These are phyloP conservation scores for Bostrychus sinensis DNA, from an alignment of 2,113 vertebrate species.

Conservation along the genomic window DNA sequence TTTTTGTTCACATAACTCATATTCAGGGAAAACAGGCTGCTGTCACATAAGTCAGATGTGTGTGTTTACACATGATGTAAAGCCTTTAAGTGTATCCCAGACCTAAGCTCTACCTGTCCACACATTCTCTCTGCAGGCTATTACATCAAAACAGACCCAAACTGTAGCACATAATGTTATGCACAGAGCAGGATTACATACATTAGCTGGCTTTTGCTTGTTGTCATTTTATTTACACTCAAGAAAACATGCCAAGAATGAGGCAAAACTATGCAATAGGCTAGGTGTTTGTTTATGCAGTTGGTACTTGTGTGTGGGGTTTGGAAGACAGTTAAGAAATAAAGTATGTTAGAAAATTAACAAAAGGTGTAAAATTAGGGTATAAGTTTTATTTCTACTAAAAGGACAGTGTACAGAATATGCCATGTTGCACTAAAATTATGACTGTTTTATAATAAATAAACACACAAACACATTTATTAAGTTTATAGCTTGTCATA, in stretches of 20 bases:
- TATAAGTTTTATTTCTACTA: slow-evolving; percentile 61
- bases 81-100: background rate
- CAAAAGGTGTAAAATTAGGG: slow-evolving; percentile 4
- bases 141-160: slow-evolving; percentile 36
- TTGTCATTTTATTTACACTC: slow-evolving; percentile 30
- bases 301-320: background rate
- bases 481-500: slow-evolving; percentile 30
- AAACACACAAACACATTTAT: slow-evolving; percentile 62
- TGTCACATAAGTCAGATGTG: background rate
- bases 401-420: slow-evolving; percentile 66
- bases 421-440: slow-evolving; percentile 56
- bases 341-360: slow-evolving; percentile 12
- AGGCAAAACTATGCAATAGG: background rate
- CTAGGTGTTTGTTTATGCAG: background rate
- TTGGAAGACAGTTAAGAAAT: background rate
- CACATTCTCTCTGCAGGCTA: slow-evolving; percentile 7
- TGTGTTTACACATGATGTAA: slow-evolving; percentile 18
- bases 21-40: background rate
- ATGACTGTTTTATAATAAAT: slow-evolving; percentile 68
- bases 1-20: background rate
- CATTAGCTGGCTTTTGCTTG: slow-evolving; percentile 38
- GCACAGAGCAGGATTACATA: slow-evolving; percentile 47
- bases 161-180: slow-evolving; percentile 24
- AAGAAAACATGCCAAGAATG: slow-evolving; percentile 30
- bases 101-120: slow-evolving; percentile 3